phyloP scores from a whole-genome alignment of 2,113 vertebrate genomes.

The Oryzias curvinotus region DNA sequence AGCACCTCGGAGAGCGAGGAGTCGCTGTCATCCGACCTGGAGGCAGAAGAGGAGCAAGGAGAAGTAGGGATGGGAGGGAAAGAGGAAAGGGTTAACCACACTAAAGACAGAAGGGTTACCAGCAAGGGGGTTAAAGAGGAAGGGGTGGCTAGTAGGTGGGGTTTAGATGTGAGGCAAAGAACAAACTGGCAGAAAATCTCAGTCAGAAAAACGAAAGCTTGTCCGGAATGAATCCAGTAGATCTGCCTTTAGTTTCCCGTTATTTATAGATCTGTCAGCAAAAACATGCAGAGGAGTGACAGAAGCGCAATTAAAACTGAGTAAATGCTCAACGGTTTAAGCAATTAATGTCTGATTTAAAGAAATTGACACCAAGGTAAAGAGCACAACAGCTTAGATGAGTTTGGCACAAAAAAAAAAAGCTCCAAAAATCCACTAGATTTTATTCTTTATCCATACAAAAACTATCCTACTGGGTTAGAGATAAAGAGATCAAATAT shows the following conservation, averaged over 20 bases:
- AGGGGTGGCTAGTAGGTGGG: conserved; percentile 43
- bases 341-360: too few relatives aligned
- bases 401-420: too few relatives aligned
- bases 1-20: conserved; percentile 99
- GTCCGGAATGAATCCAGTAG: conserved; percentile 16
- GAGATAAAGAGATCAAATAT: too few relatives aligned
- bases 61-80: conserved; percentile 55
- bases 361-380: too few relatives aligned
- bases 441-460: too few relatives aligned
- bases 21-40: conserved; percentile 99
- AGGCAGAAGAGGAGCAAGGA: conserved; percentile 93
- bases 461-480: too few relatives aligned
- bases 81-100: conserved; percentile 72
- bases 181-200: conserved; percentile 40
- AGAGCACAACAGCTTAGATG: too few relatives aligned
- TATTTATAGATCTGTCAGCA: background rate
- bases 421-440: too few relatives aligned
- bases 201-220: conserved; percentile 37
- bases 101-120: conserved; percentile 66
- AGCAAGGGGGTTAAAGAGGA: conserved; percentile 54
- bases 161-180: conserved; percentile 42
- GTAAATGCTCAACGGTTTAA: too few relatives aligned
- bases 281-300: too few relatives aligned
- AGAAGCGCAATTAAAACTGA: too few relatives aligned
- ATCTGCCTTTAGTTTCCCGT: conserved; percentile 23